Conservation (phyloP, 2,797 vertebrate species). For the Lemur catta region DNA sequence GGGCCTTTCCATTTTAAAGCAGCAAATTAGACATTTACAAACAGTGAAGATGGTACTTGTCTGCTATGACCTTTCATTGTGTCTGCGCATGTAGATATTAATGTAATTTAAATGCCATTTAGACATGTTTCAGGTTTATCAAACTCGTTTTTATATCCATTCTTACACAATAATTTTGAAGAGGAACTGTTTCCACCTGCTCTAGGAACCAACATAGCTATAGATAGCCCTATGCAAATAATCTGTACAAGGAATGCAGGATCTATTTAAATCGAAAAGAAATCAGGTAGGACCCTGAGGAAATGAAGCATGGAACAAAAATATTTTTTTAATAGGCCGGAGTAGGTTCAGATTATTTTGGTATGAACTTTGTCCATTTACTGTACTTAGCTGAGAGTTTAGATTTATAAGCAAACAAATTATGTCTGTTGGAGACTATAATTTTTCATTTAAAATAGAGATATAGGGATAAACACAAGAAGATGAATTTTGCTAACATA, state of each 20-base stretch:
- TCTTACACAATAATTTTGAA: conserved; percentile 62
- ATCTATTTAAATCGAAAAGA: not conserved
- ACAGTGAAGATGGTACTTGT: conserved; percentile 75
- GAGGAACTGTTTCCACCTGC: conserved; percentile 56
- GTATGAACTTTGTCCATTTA: not conserved
- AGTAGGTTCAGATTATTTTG: not conserved
- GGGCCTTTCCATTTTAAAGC: conserved; percentile 78
- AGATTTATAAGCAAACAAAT: not conserved
- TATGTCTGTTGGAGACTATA: not conserved
- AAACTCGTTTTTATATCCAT: conserved; percentile 52
- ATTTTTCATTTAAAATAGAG: conserved; percentile 10
- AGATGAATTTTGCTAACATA: not conserved
- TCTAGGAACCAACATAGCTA: not conserved
- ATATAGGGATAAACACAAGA: not conserved
- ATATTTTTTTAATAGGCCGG: not conserved
- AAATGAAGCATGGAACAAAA: not conserved
- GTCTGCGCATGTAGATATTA: conserved; percentile 76
- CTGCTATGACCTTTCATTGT: conserved; percentile 73
- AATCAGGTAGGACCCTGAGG: not conserved
- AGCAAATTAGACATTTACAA: conserved; percentile 82
- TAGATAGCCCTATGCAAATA: not conserved
- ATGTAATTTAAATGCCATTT: conserved; percentile 82
- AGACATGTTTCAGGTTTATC: conserved; percentile 71
- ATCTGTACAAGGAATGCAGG: not conserved
- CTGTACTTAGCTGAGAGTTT: not conserved